A percentile compares a stretch with the other conserved stretches of the same genome.
phyloP scores from a whole-genome alignment of 2,113 vertebrate species.

The Paralichthys olivaceus region DNA sequence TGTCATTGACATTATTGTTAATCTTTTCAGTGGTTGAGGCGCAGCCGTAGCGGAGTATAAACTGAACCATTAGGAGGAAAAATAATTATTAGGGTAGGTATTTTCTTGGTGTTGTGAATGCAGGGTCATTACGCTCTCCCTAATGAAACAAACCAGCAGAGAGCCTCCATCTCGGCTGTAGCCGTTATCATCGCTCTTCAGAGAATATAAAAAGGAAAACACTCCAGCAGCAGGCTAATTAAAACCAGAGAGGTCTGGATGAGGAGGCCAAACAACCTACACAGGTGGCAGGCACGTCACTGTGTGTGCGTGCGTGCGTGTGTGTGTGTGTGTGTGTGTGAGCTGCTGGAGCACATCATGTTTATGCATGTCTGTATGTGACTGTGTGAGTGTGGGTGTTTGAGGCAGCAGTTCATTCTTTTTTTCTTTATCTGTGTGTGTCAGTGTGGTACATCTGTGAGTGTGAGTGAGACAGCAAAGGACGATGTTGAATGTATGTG shows the following conservation, averaged over 20 bases:
- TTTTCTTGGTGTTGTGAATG: constrained; percentile 72
- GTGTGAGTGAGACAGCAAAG: constrained; percentile 32
- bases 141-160: constrained; percentile 72
- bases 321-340: constrained; percentile 22
- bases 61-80: constrained; percentile 17
- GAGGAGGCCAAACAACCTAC: constrained; percentile 74
- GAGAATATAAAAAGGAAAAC: constrained; percentile 76
- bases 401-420: constrained; percentile 44
- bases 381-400: constrained; percentile 39
- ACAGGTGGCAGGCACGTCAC: constrained; percentile 54
- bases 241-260: constrained; percentile 75
- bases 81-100: constrained; percentile 22
- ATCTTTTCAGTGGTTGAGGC: constrained; percentile 29
- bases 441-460: constrained; percentile 18
- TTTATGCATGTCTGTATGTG: background rate
- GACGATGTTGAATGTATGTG: background rate
- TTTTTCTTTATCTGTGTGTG: constrained; percentile 15
- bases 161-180: constrained; percentile 63
- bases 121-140: constrained; percentile 68
- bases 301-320: constrained; percentile 18
- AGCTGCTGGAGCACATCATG: background rate
- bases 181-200: constrained; percentile 75
- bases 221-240: constrained; percentile 79
- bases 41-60: constrained; percentile 26
- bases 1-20: background rate